Base-by-base conservation (phyloP, 1,140 invertebrate species). In the Drosophila athabasca region DNA sequence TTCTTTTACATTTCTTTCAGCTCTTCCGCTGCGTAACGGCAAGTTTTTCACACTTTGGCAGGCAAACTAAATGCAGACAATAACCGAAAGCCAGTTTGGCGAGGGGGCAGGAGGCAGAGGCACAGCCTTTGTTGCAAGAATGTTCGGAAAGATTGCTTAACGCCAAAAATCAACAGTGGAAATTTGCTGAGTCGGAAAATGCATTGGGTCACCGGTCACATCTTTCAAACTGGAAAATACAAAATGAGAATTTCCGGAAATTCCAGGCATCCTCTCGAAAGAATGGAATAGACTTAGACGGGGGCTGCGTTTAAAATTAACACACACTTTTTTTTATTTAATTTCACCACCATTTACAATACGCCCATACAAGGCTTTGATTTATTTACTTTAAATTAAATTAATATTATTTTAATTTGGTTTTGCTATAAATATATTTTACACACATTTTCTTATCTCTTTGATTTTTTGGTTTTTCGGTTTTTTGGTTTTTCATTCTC, bases 291-390 rank as follows among this genome's bases (percentile, higher is more conserved):
- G 13, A n/a, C 35, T 1, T 3, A 45, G 17, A 24, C 11, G 2
- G 4, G 1, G 4, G 1, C 26, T 26, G 5, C 11, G 11, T 53
- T 76, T 88, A 88, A 85, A 80, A 82, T 88, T 88, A 88, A 88
- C 83, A 88, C 76, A 70, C 66, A 69, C 35, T 39, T 39, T 31
- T 29, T 66, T 87, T 87, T 72, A 82, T 82, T 75, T 62, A 82
- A 88, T 85, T 85, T 85, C 74, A 87, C 82, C 75, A 76, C 64
- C 81, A 85, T 87, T 85, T 81, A 87, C 75, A 85, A 82, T 80
- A 75, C 45, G 82, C 78, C 82, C 59, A 66, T 77, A 75, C 61
- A 62, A 75, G 82, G 74, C 69, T 66, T 65, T 82, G 65, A 69
- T 77, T 87, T 87, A 65, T 77, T 84, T 68, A 69, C 46, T 76